Evolutionary conservation across 1,140 invertebrate genomes (phyloP).

Genomic region (Alviniconcha marisindica): DNA sequence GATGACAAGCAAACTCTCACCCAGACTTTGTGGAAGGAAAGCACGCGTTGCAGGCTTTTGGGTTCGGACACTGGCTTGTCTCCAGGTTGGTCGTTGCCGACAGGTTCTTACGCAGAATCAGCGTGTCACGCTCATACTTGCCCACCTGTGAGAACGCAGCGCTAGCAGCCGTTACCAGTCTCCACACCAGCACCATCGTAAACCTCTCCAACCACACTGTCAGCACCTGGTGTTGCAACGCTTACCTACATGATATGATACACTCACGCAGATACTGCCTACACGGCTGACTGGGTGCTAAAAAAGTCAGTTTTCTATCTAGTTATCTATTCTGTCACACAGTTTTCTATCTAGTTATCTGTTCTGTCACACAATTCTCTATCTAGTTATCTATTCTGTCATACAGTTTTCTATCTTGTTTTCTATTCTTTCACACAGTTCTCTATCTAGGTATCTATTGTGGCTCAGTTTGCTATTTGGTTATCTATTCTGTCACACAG

Average conservation of each 20-base stretch:
- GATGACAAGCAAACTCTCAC: neutral
- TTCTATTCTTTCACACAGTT: too few relatives aligned
- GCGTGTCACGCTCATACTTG: neutral
- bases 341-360: too few relatives aligned
- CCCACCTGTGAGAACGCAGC: neutral
- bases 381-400: too few relatives aligned
- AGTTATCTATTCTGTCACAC: too few relatives aligned
- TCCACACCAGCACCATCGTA: neutral
- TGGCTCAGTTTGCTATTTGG: too few relatives aligned
- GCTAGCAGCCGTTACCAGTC: neutral
- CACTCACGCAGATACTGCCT: too few relatives aligned
- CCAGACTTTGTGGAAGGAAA: neutral
- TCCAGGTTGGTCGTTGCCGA: neutral
- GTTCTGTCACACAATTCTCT: too few relatives aligned
- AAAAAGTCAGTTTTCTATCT: too few relatives aligned
- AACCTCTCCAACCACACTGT: neutral
- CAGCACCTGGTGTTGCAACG: neutral
- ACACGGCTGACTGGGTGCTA: too few relatives aligned
- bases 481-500: too few relatives aligned
- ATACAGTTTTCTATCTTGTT: too few relatives aligned
- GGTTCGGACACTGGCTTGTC: neutral
- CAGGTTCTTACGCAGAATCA: neutral
- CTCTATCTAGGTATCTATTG: too few relatives aligned
- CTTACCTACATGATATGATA: neutral
- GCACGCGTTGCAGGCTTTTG: constrained; percentile 2